Evolutionary conservation across 1,140 invertebrate species (phyloP), one percentile per base, ranked within the genome.

Genomic region (Drosophila seguyi): DNA sequence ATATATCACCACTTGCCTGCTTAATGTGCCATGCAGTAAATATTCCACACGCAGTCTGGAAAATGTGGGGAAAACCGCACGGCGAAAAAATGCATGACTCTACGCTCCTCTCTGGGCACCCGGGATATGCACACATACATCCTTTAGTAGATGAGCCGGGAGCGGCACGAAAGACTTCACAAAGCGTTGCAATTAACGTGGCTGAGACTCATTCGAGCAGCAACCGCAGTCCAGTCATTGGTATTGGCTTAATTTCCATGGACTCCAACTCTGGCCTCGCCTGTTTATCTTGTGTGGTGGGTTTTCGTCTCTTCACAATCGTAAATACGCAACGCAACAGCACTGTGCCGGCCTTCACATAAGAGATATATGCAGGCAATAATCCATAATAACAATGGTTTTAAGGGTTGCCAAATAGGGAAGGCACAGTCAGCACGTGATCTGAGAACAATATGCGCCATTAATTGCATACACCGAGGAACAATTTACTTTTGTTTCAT

Each of bases 241-340:
- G 83, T 68, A 83, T 88, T 88, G 83, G 84, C 84, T 87, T 88
- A 87, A 87, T 87, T 87, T 87, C 76, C 84, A 88, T 88, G 84
- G 72, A 75, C 61, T 66, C 62, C 41, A 11, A 31, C 67, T 60
- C 65, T 56, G 59, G 50, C 50, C 42, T 36, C 38, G 41, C 48
- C 60, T 50, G 66, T 69, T 68, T 68, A 68, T 66, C 61, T 67
- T 69, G 36, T 69, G 45, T 39, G 45, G 25, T 61, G 56, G 29
- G 48, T 44, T 66, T 58, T 29, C 59, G 42, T 48, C 65, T 62
- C 62, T 36, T 22, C 22, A 56, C 56, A 74, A 81, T 86, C 78
- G 80, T 73, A 81, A 87, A 87, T 79, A 79, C 67, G 75, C 83
- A 87, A 38, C 77, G 81, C 68, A 73, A 55, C 62, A 41, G 69